Evolutionary conservation across 2,797 vertebrate genomes (phyloP).

Genomic region (Pampus argenteus): DNA sequence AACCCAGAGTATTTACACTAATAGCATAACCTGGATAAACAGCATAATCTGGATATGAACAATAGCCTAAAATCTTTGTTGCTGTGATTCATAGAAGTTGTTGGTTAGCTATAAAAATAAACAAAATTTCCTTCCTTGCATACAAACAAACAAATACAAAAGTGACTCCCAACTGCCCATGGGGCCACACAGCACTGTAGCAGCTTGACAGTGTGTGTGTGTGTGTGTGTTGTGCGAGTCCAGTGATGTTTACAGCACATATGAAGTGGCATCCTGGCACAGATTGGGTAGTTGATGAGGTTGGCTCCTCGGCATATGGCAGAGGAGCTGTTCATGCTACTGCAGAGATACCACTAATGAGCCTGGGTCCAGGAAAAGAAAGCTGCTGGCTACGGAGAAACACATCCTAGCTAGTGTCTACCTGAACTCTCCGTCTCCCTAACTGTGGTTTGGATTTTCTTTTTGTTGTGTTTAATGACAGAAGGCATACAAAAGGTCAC

Average conservation of each 20-base stretch:
- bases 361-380: conserved; percentile 70
- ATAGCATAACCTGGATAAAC: conserved; percentile 17
- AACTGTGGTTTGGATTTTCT: conserved; percentile 3
- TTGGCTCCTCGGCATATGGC: conserved; percentile 81
- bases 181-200: conserved; percentile 20
- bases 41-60: conserved; percentile 7
- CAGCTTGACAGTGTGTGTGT: conserved; percentile 53
- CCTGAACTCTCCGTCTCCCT: conserved; percentile 13
- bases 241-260: conserved; percentile 78
- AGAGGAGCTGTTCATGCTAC: conserved; percentile 76
- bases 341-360: conserved; percentile 81
- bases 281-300: conserved; percentile 75
- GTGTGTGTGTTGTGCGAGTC: conserved; percentile 43
- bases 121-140: conserved; percentile 12
- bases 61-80: conserved; percentile 16
- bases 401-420: conserved; percentile 37
- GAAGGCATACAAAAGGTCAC: conserved; percentile 30
- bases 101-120: conserved; percentile 46
- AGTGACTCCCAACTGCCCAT: conserved; percentile 24
- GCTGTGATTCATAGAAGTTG: conserved; percentile 35
- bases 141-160: conserved; percentile 62
- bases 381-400: conserved; percentile 67
- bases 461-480: conserved; percentile 20
- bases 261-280: conserved; percentile 75
- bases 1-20: conserved; percentile 24